Evolutionary conservation across 2,797 vertebrate genomes (phyloP).

Genomic region (Alectoris magna): DNA sequence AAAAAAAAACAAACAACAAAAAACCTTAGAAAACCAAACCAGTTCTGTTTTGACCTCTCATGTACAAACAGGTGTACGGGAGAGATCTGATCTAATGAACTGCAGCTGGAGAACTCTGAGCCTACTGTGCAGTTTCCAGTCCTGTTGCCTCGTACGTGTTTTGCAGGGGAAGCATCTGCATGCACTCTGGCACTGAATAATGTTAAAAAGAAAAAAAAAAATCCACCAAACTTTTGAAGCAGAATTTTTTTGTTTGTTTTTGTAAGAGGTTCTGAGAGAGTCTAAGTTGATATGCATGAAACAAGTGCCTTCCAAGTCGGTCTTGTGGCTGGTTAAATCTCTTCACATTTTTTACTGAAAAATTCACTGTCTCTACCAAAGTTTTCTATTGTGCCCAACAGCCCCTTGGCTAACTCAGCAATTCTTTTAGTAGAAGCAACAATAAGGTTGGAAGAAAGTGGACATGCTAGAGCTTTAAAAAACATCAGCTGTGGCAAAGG

Average conservation of each 20-base stretch:
- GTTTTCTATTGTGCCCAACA: slow-evolving; percentile 51
- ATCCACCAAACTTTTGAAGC: neutral
- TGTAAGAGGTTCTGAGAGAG: neutral
- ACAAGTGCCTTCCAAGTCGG: neutral
- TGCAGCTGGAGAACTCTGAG: neutral
- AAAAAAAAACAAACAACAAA: too few species aligned
- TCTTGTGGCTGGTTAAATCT: slow-evolving; percentile 52
- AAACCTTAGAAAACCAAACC: fast-evolving
- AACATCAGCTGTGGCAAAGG: neutral
- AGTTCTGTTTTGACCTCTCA: neutral
- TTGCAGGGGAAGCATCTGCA: neutral
- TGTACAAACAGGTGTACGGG: neutral
- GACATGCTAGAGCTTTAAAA: slow-evolving; percentile 42
- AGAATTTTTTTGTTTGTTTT: neutral
- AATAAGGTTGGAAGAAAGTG: slow-evolving; percentile 36
- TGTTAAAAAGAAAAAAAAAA: slow-evolving; percentile 3
- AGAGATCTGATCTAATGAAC: neutral
- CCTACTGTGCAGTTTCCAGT: neutral
- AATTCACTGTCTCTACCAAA: slow-evolving; percentile 12
- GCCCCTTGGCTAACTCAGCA: slow-evolving; percentile 15
- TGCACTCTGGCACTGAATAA: neutral
- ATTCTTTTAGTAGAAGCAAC: slow-evolving; percentile 44
- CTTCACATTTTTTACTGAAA: slow-evolving; percentile 40
- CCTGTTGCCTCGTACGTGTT: neutral
- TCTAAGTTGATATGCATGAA: neutral